Conservation (phyloP, 2,797 vertebrate genomes). For the Sus cebifrons region DNA sequence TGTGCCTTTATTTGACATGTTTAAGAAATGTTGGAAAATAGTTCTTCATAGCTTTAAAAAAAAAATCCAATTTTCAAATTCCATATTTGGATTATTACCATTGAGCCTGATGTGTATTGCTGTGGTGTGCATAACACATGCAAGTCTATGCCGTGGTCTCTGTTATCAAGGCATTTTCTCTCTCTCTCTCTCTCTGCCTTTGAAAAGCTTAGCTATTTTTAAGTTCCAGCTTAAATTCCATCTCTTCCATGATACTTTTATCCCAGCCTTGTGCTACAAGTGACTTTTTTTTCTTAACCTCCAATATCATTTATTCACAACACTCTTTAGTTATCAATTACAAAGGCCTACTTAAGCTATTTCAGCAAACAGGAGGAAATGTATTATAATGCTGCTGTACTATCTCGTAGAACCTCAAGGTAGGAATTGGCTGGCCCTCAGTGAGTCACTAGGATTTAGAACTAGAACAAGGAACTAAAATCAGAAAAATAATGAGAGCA, state of each 20-base stretch:
- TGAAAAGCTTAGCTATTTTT: conserved; percentile 14
- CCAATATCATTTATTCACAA: not conserved
- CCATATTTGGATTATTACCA: not conserved
- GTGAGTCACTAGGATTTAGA: not conserved
- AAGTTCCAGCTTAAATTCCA: not conserved
- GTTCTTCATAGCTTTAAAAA: conserved; percentile 1
- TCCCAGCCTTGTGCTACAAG: not conserved
- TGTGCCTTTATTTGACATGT: conserved; percentile 59
- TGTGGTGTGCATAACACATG: not conserved
- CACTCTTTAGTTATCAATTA: not conserved
- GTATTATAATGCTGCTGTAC: not conserved
- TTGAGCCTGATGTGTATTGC: not conserved
- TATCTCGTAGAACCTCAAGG: not conserved
- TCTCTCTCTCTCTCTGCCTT: not conserved
- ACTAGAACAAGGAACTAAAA: conserved; percentile 50
- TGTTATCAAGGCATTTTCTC: not conserved
- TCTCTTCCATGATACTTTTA: not conserved
- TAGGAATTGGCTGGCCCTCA: not conserved
- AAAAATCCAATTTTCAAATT: not conserved
- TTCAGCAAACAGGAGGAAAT: not conserved
- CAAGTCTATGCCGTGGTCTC: not conserved
- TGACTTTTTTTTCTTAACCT: not conserved
- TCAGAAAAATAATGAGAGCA: not conserved
- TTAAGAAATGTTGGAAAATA: conserved; percentile 25
- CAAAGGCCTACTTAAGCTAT: not conserved